Conservation (phyloP, 2,888 invertebrate species). For the Drosophila eohydei region DNA sequence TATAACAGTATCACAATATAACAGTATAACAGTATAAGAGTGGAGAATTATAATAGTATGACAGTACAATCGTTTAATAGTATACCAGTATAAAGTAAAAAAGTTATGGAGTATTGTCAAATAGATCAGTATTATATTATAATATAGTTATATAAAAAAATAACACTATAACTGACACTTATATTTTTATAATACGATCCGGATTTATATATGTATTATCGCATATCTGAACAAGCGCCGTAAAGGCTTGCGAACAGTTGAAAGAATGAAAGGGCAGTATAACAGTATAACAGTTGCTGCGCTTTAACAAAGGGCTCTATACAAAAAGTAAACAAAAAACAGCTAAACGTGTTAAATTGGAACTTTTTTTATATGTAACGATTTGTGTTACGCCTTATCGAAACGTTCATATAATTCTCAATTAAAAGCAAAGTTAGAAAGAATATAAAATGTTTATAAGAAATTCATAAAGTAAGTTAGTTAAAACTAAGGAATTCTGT, state of each 20-base stretch:
- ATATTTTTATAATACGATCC: neutral
- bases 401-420: neutral
- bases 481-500: neutral
- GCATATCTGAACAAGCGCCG: neutral
- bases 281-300: neutral
- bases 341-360: constrained; percentile 1
- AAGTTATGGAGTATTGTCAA: too few species aligned
- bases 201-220: neutral
- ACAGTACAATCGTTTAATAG: neutral
- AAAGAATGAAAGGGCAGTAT: neutral
- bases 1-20: too few species aligned
- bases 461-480: neutral
- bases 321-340: neutral
- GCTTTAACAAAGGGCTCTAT: neutral
- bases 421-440: neutral
- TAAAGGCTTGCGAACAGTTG: neutral
- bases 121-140: too few species aligned
- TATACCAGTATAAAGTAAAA: neutral
- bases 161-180: neutral
- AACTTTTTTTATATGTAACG: neutral
- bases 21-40: neutral
- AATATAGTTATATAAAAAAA: neutral
- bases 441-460: neutral
- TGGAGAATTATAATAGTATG: neutral
- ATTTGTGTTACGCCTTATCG: constrained; percentile 1